Conservation (phyloP, 2,797 vertebrate genomes). For the Anisognathus igniventris region DNA sequence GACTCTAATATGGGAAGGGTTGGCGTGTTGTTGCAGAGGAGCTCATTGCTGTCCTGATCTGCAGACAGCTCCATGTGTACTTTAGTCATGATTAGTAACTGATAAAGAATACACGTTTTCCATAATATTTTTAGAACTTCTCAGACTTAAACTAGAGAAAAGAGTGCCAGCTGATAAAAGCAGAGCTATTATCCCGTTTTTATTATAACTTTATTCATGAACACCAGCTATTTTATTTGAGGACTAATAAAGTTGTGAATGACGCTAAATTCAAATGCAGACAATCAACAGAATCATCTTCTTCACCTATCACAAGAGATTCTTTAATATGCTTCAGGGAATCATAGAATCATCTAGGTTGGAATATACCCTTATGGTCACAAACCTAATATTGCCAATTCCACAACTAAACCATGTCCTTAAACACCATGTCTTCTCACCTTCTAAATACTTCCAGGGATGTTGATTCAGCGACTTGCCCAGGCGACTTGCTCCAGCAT, state of each 20-base stretch:
- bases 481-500: background rate
- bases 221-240: background rate
- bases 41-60: background rate
- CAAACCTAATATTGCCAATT: background rate
- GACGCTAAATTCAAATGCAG: background rate
- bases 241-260: background rate
- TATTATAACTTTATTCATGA: fast-evolving
- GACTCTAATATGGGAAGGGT: background rate
- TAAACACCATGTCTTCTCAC: fast-evolving
- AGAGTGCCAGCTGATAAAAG: background rate
- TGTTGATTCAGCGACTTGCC: background rate
- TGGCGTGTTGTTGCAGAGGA: background rate
- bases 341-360: background rate
- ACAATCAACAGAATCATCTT: background rate
- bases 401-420: fast-evolving
- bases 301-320: background rate
- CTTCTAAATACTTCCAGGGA: background rate
- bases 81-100: background rate
- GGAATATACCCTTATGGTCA: background rate
- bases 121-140: background rate
- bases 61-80: background rate
- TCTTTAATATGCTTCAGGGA: background rate
- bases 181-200: background rate
- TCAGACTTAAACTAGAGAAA: background rate
- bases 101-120: background rate